These are phyloP conservation scores for Zaprionus inermis DNA, from an alignment of 1,140 invertebrate species.

Conservation along the genomic window DNA sequence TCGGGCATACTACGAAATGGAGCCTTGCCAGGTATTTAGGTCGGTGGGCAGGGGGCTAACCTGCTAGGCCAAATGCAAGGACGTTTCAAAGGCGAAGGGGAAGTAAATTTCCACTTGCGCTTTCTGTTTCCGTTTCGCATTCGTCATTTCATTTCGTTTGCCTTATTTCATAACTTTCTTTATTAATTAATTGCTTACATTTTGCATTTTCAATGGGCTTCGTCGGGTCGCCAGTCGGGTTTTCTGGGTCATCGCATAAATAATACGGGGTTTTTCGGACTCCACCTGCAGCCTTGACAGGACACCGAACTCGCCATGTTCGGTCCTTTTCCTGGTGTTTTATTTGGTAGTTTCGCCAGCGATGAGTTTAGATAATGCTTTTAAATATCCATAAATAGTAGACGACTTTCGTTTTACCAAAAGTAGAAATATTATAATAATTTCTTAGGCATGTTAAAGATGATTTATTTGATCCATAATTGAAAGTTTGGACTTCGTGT, in stretches of 20 bases:
- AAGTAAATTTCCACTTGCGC: constrained; percentile 57
- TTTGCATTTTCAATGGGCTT: constrained; percentile 44
- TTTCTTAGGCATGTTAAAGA: neutral
- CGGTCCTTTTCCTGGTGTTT: constrained; percentile 31
- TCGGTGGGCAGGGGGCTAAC: constrained; percentile 22
- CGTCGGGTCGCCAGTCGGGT: constrained; percentile 1
- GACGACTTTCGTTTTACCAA: neutral
- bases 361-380: constrained; percentile 19
- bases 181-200: constrained; percentile 69
- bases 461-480: neutral
- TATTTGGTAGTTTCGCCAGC: constrained; percentile 36
- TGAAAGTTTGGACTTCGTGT: no score
- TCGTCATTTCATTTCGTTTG: constrained; percentile 17
- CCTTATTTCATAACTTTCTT: constrained; percentile 58
- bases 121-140: constrained; percentile 33
- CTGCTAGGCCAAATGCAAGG: constrained; percentile 58
- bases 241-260: constrained; percentile 54
- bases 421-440: neutral
- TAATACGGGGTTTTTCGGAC: constrained; percentile 45
- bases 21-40: constrained; percentile 56
- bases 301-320: constrained; percentile 36
- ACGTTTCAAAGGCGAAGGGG: constrained; percentile 64
- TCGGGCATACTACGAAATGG: constrained; percentile 22
- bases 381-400: constrained; percentile 8
- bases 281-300: constrained; percentile 54